These are phyloP conservation scores for Cardinalis cardinalis DNA, from an alignment of 2,113 vertebrate genomes.

Conservation along the genomic window DNA sequence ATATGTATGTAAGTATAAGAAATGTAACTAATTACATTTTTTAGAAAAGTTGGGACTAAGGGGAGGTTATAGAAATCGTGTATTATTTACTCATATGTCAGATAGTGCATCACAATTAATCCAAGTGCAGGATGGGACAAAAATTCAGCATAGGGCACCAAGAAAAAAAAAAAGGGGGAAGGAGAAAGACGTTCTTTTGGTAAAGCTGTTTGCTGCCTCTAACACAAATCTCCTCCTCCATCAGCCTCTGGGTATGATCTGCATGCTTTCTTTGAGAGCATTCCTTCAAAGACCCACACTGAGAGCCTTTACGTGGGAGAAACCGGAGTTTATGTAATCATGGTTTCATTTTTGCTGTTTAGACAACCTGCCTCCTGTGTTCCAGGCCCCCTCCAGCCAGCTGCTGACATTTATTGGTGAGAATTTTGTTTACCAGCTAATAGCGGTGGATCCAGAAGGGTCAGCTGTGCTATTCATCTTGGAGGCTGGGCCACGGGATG, in stretches of 20 bases:
- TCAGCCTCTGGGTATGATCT: neutral
- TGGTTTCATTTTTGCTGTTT: slow-evolving; percentile 44
- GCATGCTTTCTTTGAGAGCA: neutral
- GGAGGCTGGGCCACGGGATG: slow-evolving; percentile 70
- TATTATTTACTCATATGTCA: neutral
- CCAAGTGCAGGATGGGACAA: neutral
- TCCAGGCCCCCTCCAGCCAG: slow-evolving; percentile 66
- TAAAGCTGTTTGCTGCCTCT: neutral
- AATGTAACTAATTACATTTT: neutral
- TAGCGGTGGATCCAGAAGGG: slow-evolving; percentile 76
- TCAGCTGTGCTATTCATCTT: slow-evolving; percentile 79
- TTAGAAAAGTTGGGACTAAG: neutral
- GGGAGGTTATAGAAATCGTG: neutral
- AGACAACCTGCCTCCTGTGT: slow-evolving; percentile 76
- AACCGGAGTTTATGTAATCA: slow-evolving; percentile 6
- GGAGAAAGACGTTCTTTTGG: neutral
- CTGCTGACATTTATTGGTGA: slow-evolving; percentile 78
- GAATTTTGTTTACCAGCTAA: slow-evolving; percentile 83
- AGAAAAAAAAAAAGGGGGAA: neutral
- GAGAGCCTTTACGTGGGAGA: neutral
- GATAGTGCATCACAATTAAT: neutral
- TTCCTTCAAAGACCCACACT: neutral
- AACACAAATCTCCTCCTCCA: neutral
- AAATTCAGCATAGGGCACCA: neutral
- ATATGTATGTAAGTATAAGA: neutral